A percentile compares a stretch with the other conserved stretches of the same genome.
Evolutionary conservation across 2,797 vertebrate genomes (phyloP).

Genomic region (Sorex maritimensis): DNA sequence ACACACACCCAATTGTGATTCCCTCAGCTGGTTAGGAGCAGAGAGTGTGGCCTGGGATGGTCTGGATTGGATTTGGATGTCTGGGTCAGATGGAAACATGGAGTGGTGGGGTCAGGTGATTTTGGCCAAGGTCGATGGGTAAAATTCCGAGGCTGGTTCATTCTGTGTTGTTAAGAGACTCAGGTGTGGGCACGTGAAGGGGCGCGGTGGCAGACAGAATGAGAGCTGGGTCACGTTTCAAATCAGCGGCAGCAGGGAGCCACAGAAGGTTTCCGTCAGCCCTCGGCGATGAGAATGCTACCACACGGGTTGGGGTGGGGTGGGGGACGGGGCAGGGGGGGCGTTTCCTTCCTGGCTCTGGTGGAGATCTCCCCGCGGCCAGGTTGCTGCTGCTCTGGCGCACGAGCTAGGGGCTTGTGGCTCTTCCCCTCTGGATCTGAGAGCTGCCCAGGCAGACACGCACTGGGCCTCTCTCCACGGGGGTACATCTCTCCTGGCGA

Average conservation of each 20-base stretch:
- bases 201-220: neutral
- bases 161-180: neutral
- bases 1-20: neutral
- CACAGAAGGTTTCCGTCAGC: neutral
- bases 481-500: neutral
- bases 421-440: neutral
- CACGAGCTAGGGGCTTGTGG: neutral
- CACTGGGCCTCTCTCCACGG: neutral
- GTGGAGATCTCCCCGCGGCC: neutral
- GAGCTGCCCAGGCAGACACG: neutral
- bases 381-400: neutral
- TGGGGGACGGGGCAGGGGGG: too few species aligned
- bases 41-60: slow-evolving; percentile 1
- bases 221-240: slow-evolving; percentile 1
- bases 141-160: slow-evolving; percentile 26
- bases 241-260: neutral
- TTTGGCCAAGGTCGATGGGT: neutral
- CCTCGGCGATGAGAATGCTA: too few species aligned
- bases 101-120: neutral
- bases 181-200: neutral
- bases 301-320: too few species aligned
- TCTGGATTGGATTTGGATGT: slow-evolving; percentile 8
- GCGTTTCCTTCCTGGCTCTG: neutral
- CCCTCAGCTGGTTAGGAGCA: neutral
- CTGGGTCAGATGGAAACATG: neutral